Base-by-base conservation (phyloP, 2,797 vertebrate genomes). In the Sternarchorhynchus goeldii region DNA sequence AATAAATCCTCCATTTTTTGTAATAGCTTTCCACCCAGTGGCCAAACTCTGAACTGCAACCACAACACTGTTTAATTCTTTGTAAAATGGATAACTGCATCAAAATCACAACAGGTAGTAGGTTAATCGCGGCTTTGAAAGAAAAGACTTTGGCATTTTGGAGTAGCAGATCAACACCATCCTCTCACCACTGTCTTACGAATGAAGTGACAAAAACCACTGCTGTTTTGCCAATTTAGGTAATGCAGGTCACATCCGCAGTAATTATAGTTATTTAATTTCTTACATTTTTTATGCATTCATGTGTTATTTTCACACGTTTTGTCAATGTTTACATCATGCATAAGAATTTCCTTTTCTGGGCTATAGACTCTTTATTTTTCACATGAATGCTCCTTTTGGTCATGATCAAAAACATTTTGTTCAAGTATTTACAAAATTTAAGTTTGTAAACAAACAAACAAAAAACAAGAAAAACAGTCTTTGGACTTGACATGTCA, bases 361-460 rank as follows among this genome's bases (percentile, higher is more conserved):
- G 41, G 72, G 31, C 69, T 68, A 67, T 67, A 62, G 71, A 56
- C 29, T 84, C 74, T 94, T 93, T 92, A 92, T 92, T 93, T 88
- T 85, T 91, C 83, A 91, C 90, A 90, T 83, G 84, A 85, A 87
- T 85, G 83, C 79, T 87, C 91, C 86, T 73, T 88, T 90, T 87
- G 86, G 87, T 91, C 87, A 88, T 87, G 90, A 91, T 86, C 55
- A 83, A 90, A 87, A 88, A 85, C 63, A 57, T 82, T 86, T 86
- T 82, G 68, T 88, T 89, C 80, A 87, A 87, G 88, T 93, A 92
- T 93, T 91, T 92, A 94, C 91, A 93, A 78, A 83, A 62, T 70
- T 67, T 63, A 45, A 83, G 80, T 82, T 75, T 50, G 65, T 31
- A 71, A 87, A 89, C 86, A 67, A 87, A 89, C 84, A 64, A 87